Base-by-base conservation (phyloP, 2,797 vertebrate species). In the Myiotriccus ornatus region DNA sequence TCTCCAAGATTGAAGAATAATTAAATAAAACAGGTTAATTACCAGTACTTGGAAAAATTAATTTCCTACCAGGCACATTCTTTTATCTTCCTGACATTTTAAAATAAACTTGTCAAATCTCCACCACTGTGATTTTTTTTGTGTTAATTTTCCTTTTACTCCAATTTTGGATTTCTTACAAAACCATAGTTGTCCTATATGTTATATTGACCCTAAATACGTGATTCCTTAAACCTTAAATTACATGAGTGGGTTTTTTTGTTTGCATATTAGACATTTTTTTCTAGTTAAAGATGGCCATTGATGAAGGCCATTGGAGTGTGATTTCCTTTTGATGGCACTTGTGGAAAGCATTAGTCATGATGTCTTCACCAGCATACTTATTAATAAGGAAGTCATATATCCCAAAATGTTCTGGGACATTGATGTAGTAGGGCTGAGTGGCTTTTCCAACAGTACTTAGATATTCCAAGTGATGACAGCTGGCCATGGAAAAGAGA, bases 21-120 rank as follows among this genome's bases (percentile, higher is more conserved):
- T 64, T 79, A 35, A 55, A 55, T 23, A 11, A 87, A 90, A 60
- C 9, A 79, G 24, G 23, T 87, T 89, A 79, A 81, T 87, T 94
- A 59, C 14, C n/a, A 67, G 9, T 79, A 50, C 14, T 13, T 57
- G 12, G 17, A 47, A 80, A 92, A 93, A 57, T 4, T 59, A 14
- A 57, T 81, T 90, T 89, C 23, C 28, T 80, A 55, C 19, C 15
- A 81, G 27, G 19, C 20, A 37, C 32, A 25, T 57, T 71, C 17
- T 87, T 83, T 80, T 53, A 21, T n/a, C 14, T 80, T 93, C 75
- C 30, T 71, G 37, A 25, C 5, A 41, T 85, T 83, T 94, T 21
- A n/a, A 81, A 91, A 86, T 30, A 83, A 32, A 28, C 12, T 68
- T 53, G 12, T 56, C 34, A 69, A 76, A 63, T 43, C 11, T 5